A percentile compares a stretch with the other conserved stretches of the same genome.
These are phyloP conservation scores for Acrobasis repandana DNA, from an alignment of 2,888 invertebrate genomes.

Conservation along the genomic window DNA sequence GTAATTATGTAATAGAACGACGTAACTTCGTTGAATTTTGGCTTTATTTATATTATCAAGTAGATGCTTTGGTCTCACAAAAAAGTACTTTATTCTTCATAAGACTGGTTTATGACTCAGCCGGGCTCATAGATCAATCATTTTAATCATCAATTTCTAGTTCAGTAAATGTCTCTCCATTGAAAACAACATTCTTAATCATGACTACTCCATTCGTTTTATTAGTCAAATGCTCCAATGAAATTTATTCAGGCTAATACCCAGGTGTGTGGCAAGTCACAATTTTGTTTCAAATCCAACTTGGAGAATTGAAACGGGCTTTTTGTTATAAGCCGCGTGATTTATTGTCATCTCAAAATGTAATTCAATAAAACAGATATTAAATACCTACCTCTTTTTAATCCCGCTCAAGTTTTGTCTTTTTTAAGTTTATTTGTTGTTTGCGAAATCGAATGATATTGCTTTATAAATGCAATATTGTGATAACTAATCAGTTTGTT, in stretches of 20 bases:
- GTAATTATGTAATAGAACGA: no score
- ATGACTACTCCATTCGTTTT: not conserved
- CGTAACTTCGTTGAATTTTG: no score
- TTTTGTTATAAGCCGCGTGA: slow-evolving; percentile 12
- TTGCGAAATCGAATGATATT: not conserved
- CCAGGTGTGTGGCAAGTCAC: slow-evolving; percentile 8
- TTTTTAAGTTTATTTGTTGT: not conserved
- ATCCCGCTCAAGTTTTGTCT: slow-evolving; percentile 2
- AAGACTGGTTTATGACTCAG: no score
- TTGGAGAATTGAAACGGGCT: not conserved
- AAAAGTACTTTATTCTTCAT: no score
- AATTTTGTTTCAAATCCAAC: slow-evolving; percentile 12
- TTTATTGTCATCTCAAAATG: slow-evolving; percentile 9
- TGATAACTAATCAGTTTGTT: not conserved
- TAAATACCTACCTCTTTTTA: not conserved
- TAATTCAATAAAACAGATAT: slow-evolving; percentile 13
- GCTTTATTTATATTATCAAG: no score
- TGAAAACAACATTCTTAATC: not conserved
- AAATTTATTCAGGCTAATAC: slow-evolving; percentile 5
- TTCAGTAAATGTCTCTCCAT: no score
- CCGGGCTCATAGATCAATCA: no score
- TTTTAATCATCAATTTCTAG: no score
- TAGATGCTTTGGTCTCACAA: no score
- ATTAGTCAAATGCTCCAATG: not conserved
- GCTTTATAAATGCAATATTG: not conserved